Base-by-base conservation (phyloP, 2,113 vertebrate species). In the Sinocyclocheilus anshuiensis region DNA sequence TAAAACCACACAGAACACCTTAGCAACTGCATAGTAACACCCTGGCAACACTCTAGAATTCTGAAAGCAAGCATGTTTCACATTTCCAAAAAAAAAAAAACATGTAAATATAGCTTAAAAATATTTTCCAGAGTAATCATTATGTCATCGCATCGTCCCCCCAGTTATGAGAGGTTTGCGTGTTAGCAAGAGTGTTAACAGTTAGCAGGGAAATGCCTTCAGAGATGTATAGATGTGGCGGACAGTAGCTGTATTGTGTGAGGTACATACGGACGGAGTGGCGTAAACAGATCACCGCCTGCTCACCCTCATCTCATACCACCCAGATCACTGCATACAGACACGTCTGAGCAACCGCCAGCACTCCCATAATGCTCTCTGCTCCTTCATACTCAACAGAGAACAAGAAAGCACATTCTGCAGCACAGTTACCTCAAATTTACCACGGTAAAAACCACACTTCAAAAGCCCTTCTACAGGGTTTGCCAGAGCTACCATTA, bases 231-330 rank as follows among this genome's bases (percentile, higher is more conserved):
- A 86, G 85, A 89, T 86, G 33, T 59, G 42, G 26, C 15, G n/a
- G 84, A 88, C 81, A 85, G 84, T 72, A 86, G 48, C 84, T 1
- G 61, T 61, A 75, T 85, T 88, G 80, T 89, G 77, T 84, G 48
- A 69, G 20, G 7, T 81, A 72, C 77, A 5, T 87, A 45, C 53
- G 18, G 6, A 45, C 53, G 18, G 6, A 29, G 33, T 48, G 55
- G 42, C 24, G 33, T 8, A 78, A 81, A 42, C 65, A 80, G 55
- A 81, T 59, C 29, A 13, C 4, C n/a, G 24, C 63, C 77, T 86
- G 59, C 63, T 26, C 65, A 26, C 67, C 39, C 79, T 81, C 61
- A 67, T 81, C 61, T 50, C 61, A 50, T 24, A 69, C 61, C 79
- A 81, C 61, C 42, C 79, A 69, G 79, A 81, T 81, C 39, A 67